phyloP scores from a whole-genome alignment of 2,797 vertebrate species.

The Rhyacichthys aspro region DNA sequence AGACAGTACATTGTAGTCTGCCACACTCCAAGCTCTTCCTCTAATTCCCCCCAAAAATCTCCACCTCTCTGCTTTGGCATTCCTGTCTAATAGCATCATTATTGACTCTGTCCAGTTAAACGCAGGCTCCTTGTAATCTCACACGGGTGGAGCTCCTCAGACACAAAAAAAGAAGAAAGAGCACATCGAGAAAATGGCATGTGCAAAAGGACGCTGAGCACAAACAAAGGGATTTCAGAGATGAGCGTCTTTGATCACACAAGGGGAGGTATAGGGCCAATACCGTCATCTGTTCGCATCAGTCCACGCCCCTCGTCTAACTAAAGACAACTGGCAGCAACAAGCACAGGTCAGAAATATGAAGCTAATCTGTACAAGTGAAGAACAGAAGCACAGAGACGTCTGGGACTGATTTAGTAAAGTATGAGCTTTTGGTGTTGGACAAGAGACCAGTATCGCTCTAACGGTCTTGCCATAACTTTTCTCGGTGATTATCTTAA shows the following conservation, averaged over 20 bases:
- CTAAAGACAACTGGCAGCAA: constrained; percentile 29
- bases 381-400: constrained; percentile 16
- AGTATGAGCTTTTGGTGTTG: background rate
- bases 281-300: constrained; percentile 58
- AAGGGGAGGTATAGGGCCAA: constrained; percentile 36
- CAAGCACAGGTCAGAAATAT: constrained; percentile 13
- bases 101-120: constrained; percentile 76
- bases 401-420: constrained; percentile 2
- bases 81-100: constrained; percentile 85
- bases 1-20: constrained; percentile 55
- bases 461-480: background rate
- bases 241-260: constrained; percentile 69
- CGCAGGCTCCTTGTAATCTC: constrained; percentile 80
- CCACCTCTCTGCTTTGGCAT: constrained; percentile 73
- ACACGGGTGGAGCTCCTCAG: constrained; percentile 55
- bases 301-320: constrained; percentile 42
- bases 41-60: constrained; percentile 50
- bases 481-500: background rate
- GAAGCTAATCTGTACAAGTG: constrained; percentile 2
- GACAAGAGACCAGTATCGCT: background rate
- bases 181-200: constrained; percentile 51
- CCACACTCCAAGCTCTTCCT: constrained; percentile 57
- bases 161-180: constrained; percentile 47
- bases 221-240: constrained; percentile 44
- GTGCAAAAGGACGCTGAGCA: constrained; percentile 31